These are phyloP conservation scores for Bothrops jararaca DNA, from an alignment of 2,113 vertebrate genomes.

Conservation along the genomic window DNA sequence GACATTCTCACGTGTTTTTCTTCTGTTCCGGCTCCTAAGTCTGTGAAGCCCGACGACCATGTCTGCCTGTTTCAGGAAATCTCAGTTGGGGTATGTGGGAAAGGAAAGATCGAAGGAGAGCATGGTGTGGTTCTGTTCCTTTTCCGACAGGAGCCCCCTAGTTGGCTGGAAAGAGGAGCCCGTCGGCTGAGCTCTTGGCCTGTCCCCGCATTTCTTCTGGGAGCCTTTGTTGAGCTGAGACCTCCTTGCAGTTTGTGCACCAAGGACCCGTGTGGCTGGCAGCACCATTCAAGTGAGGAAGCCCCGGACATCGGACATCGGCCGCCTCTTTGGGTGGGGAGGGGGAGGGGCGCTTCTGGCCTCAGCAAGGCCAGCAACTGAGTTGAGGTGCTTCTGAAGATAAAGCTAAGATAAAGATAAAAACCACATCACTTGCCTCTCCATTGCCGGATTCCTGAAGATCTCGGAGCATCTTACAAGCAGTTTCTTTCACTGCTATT, in stretches of 20 bases:
- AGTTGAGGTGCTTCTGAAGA: accelerated
- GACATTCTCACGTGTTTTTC: no score
- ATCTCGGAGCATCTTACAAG: neutral
- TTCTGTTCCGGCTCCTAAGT: neutral
- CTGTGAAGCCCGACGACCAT: neutral
- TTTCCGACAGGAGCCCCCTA: no score
- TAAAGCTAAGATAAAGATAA: neutral
- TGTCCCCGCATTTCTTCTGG: neutral
- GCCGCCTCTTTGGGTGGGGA: neutral
- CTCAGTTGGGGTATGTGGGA: neutral
- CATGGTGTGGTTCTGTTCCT: no score
- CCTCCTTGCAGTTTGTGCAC: neutral
- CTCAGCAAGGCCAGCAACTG: neutral
- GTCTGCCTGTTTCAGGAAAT: neutral
- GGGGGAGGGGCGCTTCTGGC: neutral
- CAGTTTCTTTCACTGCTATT: neutral
- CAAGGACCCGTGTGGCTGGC: neutral
- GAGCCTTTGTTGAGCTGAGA: neutral
- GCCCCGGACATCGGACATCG: no score
- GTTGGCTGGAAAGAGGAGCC: no score
- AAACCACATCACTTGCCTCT: neutral
- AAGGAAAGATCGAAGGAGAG: neutral
- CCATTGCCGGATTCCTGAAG: neutral
- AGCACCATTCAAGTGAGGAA: neutral
- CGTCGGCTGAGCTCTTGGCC: neutral